Base-by-base conservation (phyloP, 2,113 vertebrate species). In the Thamnaconus septentrionalis region DNA sequence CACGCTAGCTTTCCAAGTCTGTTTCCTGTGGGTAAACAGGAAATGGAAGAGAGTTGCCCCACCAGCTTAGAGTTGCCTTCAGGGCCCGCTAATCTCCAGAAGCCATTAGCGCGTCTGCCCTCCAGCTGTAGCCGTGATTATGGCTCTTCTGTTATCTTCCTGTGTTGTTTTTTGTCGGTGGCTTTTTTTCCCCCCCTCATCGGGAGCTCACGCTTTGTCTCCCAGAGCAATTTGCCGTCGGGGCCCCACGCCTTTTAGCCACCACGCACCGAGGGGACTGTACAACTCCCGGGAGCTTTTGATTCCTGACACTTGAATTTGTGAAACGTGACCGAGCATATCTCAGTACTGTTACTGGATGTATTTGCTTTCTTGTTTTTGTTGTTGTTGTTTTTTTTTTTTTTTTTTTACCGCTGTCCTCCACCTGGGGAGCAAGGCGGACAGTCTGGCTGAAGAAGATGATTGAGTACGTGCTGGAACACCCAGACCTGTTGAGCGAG, bases 61-160 rank as follows among this genome's bases (percentile, higher is more conserved):
- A 56, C 31, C 64, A 76, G 82, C 85, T 88, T 85, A 76, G 61
- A 74, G 58, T 59, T 53, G 56, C 62, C 69, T 73, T 61, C 49
- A 62, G 65, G 53, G 67, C 45, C 67, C 56, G 45, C 78, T 81
- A 81, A 86, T 86, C 82, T 78, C 66, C 77, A 59, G 61, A 79
- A 82, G 60, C 77, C 81, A 87, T 86, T 87, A 83, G 73, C 1
- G 51, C 3, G 5, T 79, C 52, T 55, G 61, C 69, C 69, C 18
- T 60, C n/a, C 66, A 69, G 68, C 41, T 53, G 61, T 51, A 71
- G 60, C 41, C 65, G 69, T n/a, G 10, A 31, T 64, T 62, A n/a
- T 12, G 3, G 39, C 66, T 47, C 51, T 60, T 71, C 79, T 83
- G 81, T 87, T 83, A 81, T 69, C 48, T 67, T 53, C 75, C 60